Percentiles rank a stretch among this genome's conserved stretches.
phyloP scores from a whole-genome alignment of 2,797 vertebrate genomes.

The Momotus momota region DNA sequence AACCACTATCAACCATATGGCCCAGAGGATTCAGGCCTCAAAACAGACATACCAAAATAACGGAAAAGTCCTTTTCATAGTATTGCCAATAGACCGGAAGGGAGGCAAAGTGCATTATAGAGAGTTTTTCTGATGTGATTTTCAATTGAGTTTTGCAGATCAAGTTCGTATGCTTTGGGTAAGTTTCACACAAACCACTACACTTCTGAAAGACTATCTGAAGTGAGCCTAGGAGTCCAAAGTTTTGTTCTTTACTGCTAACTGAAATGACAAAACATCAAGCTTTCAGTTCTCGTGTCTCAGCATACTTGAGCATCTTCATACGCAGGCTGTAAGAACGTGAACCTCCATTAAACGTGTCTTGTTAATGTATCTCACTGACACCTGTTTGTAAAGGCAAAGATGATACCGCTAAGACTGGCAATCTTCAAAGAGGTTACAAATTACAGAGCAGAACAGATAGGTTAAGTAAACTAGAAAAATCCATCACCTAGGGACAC shows the following conservation, averaged over 20 bases:
- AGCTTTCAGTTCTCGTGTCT: background rate
- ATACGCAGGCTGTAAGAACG: background rate
- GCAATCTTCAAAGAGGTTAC: background rate
- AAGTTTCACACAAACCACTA: background rate
- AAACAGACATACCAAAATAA: background rate
- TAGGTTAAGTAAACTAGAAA: background rate
- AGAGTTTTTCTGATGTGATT: background rate
- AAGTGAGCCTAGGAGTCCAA: background rate
- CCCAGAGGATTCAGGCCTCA: background rate
- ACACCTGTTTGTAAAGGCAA: background rate
- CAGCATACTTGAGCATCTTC: background rate
- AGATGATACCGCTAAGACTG: background rate
- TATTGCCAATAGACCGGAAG: background rate
- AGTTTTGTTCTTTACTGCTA: background rate
- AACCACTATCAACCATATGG: background rate
- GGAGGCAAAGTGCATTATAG: background rate
- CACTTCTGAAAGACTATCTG: background rate
- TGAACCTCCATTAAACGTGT: background rate
- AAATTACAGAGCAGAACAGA: background rate
- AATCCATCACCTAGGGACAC: background rate
- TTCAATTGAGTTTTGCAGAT: background rate
- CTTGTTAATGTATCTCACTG: background rate
- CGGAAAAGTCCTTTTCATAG: background rate
- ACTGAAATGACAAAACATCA: background rate
- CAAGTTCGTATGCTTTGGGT: rapidly evolving